Conservation (phyloP, 2,113 vertebrate species). For the Reinhardtius hippoglossoides region DNA sequence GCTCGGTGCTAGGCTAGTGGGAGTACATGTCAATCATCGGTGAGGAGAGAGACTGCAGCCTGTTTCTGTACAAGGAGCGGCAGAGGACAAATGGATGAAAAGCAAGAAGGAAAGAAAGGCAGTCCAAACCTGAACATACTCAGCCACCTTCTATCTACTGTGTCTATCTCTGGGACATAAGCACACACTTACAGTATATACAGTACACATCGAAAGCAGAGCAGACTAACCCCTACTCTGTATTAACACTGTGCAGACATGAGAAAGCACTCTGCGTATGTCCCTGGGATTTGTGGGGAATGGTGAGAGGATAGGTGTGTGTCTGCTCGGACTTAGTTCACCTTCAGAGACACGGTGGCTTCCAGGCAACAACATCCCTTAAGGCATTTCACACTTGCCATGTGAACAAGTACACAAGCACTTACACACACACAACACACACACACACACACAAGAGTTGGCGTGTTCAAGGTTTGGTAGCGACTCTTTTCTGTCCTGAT, state of each 20-base stretch:
- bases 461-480: slow-evolving; percentile 19
- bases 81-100: slow-evolving; percentile 22
- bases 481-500: slow-evolving; percentile 32
- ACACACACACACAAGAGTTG: slow-evolving; percentile 14
- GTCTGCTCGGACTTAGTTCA: slow-evolving; percentile 70
- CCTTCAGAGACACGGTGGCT: slow-evolving; percentile 72
- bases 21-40: slow-evolving; percentile 31
- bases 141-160: background rate
- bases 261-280: slow-evolving; percentile 75
- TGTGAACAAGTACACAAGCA: slow-evolving; percentile 49
- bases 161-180: slow-evolving; percentile 19
- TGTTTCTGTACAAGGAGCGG: background rate
- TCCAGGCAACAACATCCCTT: slow-evolving; percentile 69
- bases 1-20: slow-evolving; percentile 9
- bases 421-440: slow-evolving; percentile 22
- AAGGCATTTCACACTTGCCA: slow-evolving; percentile 65
- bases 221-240: slow-evolving; percentile 47
- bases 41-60: background rate
- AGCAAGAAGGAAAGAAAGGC: background rate
- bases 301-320: slow-evolving; percentile 73
- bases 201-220: slow-evolving; percentile 18
- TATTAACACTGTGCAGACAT: slow-evolving; percentile 72
- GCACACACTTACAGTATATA: slow-evolving; percentile 10
- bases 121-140: background rate
- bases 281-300: slow-evolving; percentile 58